A percentile compares a stretch with the other conserved stretches of the same genome.
phyloP scores from a whole-genome alignment of 2,888 invertebrate genomes.

The Hirtodrosophila duncani region DNA sequence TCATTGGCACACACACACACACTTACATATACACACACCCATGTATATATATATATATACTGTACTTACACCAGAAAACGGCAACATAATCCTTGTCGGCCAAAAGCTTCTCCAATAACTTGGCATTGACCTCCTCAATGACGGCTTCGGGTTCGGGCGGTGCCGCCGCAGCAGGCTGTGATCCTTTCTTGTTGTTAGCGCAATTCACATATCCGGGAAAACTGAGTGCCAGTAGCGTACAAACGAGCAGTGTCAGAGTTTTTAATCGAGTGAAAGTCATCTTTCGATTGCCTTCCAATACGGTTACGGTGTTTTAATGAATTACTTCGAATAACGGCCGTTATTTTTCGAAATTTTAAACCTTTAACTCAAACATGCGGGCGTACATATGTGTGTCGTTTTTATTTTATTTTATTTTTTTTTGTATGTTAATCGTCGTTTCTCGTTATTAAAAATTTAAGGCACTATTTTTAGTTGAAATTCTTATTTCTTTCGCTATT shows the following conservation, averaged over 20 bases:
- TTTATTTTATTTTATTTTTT: conserved; percentile 21
- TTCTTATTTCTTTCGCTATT: conserved; percentile 49
- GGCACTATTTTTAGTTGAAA: conserved; percentile 66
- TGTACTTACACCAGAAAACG: conserved; percentile 96
- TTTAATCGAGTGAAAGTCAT: conserved; percentile 79
- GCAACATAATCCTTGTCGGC: conserved; percentile 96
- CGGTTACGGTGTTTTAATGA: conserved; percentile 21
- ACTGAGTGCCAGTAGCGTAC: conserved; percentile 77
- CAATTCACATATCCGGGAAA: conserved; percentile 78
- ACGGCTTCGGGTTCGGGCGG: conserved; percentile 82
- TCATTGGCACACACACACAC: conserved; percentile 13
- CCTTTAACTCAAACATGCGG: conserved; percentile 62
- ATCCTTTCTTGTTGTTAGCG: conserved; percentile 76
- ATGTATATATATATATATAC: not conserved
- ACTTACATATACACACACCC: not conserved
- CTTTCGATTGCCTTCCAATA: conserved; percentile 50
- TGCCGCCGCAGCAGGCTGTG: conserved; percentile 66
- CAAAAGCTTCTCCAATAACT: conserved; percentile 92
- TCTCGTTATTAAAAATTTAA: conserved; percentile 52
- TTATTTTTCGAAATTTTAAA: conserved; percentile 9
- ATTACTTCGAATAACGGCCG: conserved; percentile 17
- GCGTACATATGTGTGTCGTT: conserved; percentile 29
- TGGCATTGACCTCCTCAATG: conserved; percentile 95
- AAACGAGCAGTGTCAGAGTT: conserved; percentile 77
- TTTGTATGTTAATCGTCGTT: conserved; percentile 51